phyloP scores from a whole-genome alignment of 1,140 invertebrate species.

The Diorhabda carinulata region DNA sequence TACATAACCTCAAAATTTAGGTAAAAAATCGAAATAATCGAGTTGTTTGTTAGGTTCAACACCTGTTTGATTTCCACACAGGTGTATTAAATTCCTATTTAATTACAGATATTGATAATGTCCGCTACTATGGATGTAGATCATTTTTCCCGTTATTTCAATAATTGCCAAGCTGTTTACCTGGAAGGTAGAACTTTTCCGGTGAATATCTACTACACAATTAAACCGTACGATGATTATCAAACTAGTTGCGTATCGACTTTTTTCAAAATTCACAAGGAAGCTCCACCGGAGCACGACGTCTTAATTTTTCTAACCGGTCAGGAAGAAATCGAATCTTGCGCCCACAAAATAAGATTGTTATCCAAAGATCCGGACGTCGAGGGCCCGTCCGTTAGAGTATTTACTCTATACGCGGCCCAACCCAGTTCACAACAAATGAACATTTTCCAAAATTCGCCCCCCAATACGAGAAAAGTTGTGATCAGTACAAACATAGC shows the following conservation, averaged over 20 bases:
- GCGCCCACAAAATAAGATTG: conserved; percentile 70
- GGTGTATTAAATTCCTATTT: neutral
- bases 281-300: conserved; percentile 78
- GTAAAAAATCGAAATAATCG: too few species aligned
- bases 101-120: conserved; percentile 74
- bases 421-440: conserved; percentile 73
- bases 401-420: conserved; percentile 81
- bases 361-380: conserved; percentile 63
- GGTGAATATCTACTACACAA: conserved; percentile 75
- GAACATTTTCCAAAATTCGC: conserved; percentile 68
- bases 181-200: conserved; percentile 85
- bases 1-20: too few species aligned
- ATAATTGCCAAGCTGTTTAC: conserved; percentile 79
- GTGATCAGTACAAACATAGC: conserved; percentile 97
- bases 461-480: conserved; percentile 74
- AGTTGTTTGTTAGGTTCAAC: too few species aligned
- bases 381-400: conserved; percentile 57
- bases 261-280: conserved; percentile 86
- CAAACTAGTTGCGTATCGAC: conserved; percentile 75
- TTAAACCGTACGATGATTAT: conserved; percentile 80
- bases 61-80: neutral
- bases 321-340: conserved; percentile 95
- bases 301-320: conserved; percentile 98
- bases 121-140: conserved; percentile 95
- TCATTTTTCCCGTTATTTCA: conserved; percentile 87